Evolutionary conservation across 2,797 vertebrate species (phyloP).

Genomic region (Sebastes hopkinsi): DNA sequence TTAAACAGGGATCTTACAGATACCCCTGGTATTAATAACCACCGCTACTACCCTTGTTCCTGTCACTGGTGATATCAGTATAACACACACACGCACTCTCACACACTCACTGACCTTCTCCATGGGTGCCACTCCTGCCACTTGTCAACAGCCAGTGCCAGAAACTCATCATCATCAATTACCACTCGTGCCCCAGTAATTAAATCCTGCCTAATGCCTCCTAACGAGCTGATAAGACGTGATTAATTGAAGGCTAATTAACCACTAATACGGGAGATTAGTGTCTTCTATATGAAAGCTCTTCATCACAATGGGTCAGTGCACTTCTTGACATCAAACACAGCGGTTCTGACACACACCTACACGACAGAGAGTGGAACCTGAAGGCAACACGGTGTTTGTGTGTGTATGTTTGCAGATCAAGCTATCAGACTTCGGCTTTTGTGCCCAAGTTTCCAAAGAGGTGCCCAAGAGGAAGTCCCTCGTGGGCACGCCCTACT

Average conservation of each 20-base stretch:
- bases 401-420: conserved; percentile 81
- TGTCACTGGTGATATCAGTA: conserved; percentile 11
- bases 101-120: conserved; percentile 53
- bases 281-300: conserved; percentile 51
- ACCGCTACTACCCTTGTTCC: not conserved
- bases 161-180: conserved; percentile 77
- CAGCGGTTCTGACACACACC: conserved; percentile 15
- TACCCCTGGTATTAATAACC: not conserved
- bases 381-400: not conserved
- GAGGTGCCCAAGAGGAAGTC: conserved; percentile 98
- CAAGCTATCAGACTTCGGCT: conserved; percentile 97
- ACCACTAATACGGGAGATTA: conserved; percentile 68
- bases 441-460: conserved; percentile 99
- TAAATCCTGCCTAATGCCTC: conserved; percentile 74
- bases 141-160: conserved; percentile 62
- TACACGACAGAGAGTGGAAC: not conserved
- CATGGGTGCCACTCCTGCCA: conserved; percentile 11
- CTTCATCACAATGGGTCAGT: conserved; percentile 64
- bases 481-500: conserved; percentile 94
- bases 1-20: not conserved
- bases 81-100: not conserved
- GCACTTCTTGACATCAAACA: conserved; percentile 23
- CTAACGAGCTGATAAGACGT: conserved; percentile 74
- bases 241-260: conserved; percentile 75
- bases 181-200: conserved; percentile 72